Conservation (phyloP, 2,113 vertebrate genomes). For the Oncorhynchus kisutch region DNA sequence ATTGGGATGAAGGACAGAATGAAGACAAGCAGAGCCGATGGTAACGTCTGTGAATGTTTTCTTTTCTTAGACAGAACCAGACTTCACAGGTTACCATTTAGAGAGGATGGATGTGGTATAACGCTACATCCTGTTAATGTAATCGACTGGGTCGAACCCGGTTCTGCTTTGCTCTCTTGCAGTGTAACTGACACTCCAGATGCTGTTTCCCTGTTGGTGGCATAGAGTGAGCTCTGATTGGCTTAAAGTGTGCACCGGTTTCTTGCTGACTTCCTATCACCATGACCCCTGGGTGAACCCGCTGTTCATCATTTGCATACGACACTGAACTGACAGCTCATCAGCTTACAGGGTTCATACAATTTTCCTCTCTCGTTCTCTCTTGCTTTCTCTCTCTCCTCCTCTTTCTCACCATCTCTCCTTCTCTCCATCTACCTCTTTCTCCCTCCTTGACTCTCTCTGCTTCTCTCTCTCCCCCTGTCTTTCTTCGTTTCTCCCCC, state of each 20-base stretch:
- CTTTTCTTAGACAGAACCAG: slow-evolving; percentile 3
- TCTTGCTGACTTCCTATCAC: slow-evolving; percentile 52
- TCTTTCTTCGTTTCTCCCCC: background rate
- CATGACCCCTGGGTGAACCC: slow-evolving; percentile 64
- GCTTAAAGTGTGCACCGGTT: slow-evolving; percentile 15
- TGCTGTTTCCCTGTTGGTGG: slow-evolving; percentile 32
- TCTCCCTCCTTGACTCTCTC: slow-evolving; percentile 7
- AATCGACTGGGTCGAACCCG: slow-evolving; percentile 28
- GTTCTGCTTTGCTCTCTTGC: no score
- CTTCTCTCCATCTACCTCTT: background rate
- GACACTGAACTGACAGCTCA: slow-evolving; percentile 61
- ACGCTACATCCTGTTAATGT: slow-evolving; percentile 20
- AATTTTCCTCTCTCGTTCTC: background rate
- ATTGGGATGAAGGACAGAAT: slow-evolving; percentile 16
- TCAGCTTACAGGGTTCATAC: slow-evolving; percentile 44
- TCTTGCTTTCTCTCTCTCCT: background rate
- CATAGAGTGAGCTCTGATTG: slow-evolving; percentile 38
- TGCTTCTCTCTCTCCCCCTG: background rate
- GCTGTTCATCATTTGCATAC: slow-evolving; percentile 62
- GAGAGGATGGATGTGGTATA: background rate
- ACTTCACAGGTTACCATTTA: no score
- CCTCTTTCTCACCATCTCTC: background rate
- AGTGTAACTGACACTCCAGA: slow-evolving; percentile 1
- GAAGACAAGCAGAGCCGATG: slow-evolving; percentile 16
- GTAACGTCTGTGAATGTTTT: background rate